Evolutionary conservation across 1,140 invertebrate genomes (phyloP), one percentile per base, ranked within the genome.

Genomic region (Leptinotarsa undecemlineata): DNA sequence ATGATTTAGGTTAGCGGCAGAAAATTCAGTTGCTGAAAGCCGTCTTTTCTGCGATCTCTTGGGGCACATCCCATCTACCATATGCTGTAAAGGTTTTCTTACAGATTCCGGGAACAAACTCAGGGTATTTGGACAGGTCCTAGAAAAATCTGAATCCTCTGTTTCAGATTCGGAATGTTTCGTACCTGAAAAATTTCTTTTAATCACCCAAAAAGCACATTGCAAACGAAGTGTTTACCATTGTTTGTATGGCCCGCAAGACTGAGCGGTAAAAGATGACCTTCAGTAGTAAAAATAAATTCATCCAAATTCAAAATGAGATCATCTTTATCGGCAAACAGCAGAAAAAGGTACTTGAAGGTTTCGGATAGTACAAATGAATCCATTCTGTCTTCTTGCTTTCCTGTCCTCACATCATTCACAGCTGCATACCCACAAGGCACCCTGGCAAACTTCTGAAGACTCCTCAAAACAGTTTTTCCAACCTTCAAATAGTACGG

Each of bases 341-440:
- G 86, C 81, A 99, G 89, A 86, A 93, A 99, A 8, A 99, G 87
- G 86, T 99, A 99, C 85, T 99, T 99, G 78, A 99, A 95, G 3
- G 98, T 99, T 87, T 99, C 98, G 0, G 98, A 95, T 1, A 99
- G 87, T 2, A 99, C 96, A 88, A 98, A 99, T 0, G 96, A 98
- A 84, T 99, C 98, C 97, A 99, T 98, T 78, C 97, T 90, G 83
- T 98, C 96, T 84, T 97, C 96, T 78, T 89, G 87, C 67, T 92
- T 90, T 67, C 73, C 78, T 14, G 95, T 98, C 64, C 96, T 89
- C 2, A 99, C 95, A 88, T 99, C 97, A 70, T 83, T 98, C 6
- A 99, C 95, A 21, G 97, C 96, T 15, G 98, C 98, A 87, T 97
- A 99, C 8, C 93, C 98, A 86, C 98, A 99, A 48, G 93, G 89